These are phyloP conservation scores for Theodoxus fluviatilis DNA, from an alignment of 2,888 invertebrate species.

Conservation along the genomic window DNA sequence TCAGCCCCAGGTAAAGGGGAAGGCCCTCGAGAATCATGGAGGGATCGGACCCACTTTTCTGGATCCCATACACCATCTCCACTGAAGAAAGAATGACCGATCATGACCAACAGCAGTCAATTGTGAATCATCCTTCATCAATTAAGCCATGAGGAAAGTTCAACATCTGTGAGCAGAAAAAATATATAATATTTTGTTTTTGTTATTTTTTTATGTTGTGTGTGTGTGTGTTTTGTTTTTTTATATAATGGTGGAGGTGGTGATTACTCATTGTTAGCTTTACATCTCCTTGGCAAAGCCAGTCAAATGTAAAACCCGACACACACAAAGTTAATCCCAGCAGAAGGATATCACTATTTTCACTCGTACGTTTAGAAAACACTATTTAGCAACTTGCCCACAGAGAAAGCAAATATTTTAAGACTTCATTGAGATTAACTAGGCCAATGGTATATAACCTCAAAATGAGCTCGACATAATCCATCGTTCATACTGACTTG, in stretches of 20 bases:
- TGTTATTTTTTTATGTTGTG: background rate
- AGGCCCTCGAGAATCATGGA: conserved; percentile 47
- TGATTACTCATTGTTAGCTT: no score
- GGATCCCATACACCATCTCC: conserved; percentile 61
- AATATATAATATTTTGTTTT: background rate
- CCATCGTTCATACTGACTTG: conserved; percentile 69
- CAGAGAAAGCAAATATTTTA: background rate
- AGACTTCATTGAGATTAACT: background rate
- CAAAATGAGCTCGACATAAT: no score
- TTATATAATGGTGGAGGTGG: no score
- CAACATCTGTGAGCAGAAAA: background rate
- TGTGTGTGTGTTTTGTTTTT: conserved; percentile 3
- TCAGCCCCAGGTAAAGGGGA: conserved; percentile 49
- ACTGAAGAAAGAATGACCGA: conserved; percentile 38
- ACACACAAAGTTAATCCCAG: background rate
- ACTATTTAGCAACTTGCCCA: background rate
- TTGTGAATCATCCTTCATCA: no score
- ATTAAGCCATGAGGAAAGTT: background rate
- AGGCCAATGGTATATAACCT: no score
- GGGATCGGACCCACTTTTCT: conserved; percentile 57
- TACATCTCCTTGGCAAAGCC: no score
- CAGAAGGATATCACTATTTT: no score
- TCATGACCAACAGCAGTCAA: no score
- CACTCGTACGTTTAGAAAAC: background rate
- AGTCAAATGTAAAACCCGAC: no score